Conservation (phyloP, 2,113 vertebrate species). For the Siniperca chuatsi region DNA sequence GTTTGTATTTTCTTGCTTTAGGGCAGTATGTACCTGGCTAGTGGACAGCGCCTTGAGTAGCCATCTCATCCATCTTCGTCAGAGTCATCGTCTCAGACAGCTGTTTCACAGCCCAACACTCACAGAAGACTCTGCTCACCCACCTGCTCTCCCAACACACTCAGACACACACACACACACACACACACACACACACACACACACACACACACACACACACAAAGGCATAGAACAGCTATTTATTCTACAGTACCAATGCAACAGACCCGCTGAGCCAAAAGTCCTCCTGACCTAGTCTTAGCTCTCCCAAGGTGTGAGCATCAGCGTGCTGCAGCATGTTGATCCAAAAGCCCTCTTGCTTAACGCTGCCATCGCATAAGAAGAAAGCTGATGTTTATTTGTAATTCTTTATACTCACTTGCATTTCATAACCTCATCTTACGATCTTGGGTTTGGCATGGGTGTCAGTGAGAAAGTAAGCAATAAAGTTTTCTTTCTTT, state of each 20-base stretch:
- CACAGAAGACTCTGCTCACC: conserved; percentile 63
- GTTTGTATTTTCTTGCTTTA: conserved; percentile 29
- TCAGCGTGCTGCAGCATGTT: conserved; percentile 17
- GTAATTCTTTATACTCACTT: neutral
- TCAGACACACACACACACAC: conserved; percentile 5
- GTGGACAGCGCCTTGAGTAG: conserved; percentile 59
- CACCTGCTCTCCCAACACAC: conserved; percentile 62
- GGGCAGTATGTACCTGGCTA: conserved; percentile 45
- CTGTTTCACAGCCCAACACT: conserved; percentile 78
- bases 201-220: conserved; percentile 19
- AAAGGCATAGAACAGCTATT: conserved; percentile 39
- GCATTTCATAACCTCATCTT: neutral
- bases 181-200: conserved; percentile 31
- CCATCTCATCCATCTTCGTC: conserved; percentile 80
- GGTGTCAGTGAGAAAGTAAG: neutral
- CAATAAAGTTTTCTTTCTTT: neutral
- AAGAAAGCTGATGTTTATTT: conserved; percentile 3
- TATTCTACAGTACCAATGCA: conserved; percentile 52
- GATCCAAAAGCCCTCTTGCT: neutral
- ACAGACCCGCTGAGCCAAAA: conserved; percentile 49
- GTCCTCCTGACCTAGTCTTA: conserved; percentile 32
- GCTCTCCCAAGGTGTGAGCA: conserved; percentile 40
- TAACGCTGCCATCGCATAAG: neutral
- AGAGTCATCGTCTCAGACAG: conserved; percentile 75
- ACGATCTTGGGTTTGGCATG: neutral